Evolutionary conservation across 1,140 invertebrate species (phyloP), one percentile per base, ranked within the genome.

Genomic region (Metaphire vulgaris): DNA sequence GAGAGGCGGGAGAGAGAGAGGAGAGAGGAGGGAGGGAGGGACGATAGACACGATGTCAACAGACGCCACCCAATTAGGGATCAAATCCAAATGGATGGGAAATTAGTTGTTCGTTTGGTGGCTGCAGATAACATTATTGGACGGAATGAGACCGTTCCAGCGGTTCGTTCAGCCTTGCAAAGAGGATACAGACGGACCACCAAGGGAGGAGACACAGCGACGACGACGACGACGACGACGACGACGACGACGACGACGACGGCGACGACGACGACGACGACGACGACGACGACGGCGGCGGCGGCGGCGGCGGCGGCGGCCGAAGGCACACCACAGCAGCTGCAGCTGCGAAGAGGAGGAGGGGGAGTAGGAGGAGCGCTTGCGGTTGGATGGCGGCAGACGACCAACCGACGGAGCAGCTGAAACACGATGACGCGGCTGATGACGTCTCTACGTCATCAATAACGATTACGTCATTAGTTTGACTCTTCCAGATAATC

Each of bases 381-480:
- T 56, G 41, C 6, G 41, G 41, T 12, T 56, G 41, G 41, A n/a
- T n/a, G n/a, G n/a, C n/a, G n/a, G n/a, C n/a, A n/a, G n/a, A n/a
- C n/a, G n/a, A n/a, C n/a, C n/a, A n/a, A n/a, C n/a, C n/a, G n/a
- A n/a, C n/a, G n/a, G n/a, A n/a, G n/a, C n/a, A n/a, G n/a, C 41
- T 56, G 41, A 56, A 56, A 56, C 21, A 56, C 21, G 41, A 21
- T 56, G 41, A 21, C 6, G 41, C 41, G 41, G 41, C 41, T 12
- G 41, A 56, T 21, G 41, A 6, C 6, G 21, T 6, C 41, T 21
- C 6, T 56, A 12, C 41, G 6, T 21, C 41, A 56, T 56, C 41
- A 56, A 56, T 56, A 56, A 56, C 41, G 41, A 56, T 56, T 56
- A 56, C 41, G 41, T 56, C 41, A 56, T 56, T 56, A 56, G 21